phyloP scores from a whole-genome alignment of 1,140 invertebrate species.

The Caenorhabditis briggsae region DNA sequence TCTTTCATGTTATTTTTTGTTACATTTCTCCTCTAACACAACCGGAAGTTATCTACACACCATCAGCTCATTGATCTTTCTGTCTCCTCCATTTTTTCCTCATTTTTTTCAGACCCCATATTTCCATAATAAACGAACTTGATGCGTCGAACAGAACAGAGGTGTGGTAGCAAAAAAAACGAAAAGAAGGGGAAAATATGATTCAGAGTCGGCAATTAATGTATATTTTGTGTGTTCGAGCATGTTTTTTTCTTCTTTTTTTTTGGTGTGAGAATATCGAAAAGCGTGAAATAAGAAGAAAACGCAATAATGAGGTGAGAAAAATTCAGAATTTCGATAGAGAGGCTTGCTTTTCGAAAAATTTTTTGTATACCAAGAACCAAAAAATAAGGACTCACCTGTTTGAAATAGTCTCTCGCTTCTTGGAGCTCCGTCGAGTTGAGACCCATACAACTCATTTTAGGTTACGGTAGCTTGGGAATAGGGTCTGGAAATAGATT shows the following conservation, averaged over 20 bases:
- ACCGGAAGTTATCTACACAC: conserved; percentile 13
- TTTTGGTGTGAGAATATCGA: not conserved
- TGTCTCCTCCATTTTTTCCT: not conserved
- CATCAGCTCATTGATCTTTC: not conserved
- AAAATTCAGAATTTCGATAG: not conserved
- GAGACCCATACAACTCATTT: conserved; percentile 54
- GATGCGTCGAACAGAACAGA: not conserved
- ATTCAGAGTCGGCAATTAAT: conserved; percentile 20
- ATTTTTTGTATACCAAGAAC: too few relatives aligned
- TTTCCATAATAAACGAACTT: conserved; percentile 32
- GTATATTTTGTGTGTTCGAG: conserved; percentile 22
- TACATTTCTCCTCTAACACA: not conserved
- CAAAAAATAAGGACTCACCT: not conserved
- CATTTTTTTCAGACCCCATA: not conserved
- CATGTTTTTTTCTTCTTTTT: not conserved
- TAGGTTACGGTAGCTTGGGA: not conserved
- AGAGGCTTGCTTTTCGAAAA: too few relatives aligned
- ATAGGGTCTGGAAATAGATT: not conserved
- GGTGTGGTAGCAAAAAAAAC: too few relatives aligned
- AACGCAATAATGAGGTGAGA: conserved; percentile 1
- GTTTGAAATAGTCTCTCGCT: conserved; percentile 32
- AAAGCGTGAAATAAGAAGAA: not conserved
- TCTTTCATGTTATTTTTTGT: not conserved
- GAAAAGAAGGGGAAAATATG: not conserved
- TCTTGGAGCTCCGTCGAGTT: conserved; percentile 42